These are phyloP conservation scores for Anoplopoma fimbria DNA, from an alignment of 2,113 vertebrate genomes.

Conservation along the genomic window DNA sequence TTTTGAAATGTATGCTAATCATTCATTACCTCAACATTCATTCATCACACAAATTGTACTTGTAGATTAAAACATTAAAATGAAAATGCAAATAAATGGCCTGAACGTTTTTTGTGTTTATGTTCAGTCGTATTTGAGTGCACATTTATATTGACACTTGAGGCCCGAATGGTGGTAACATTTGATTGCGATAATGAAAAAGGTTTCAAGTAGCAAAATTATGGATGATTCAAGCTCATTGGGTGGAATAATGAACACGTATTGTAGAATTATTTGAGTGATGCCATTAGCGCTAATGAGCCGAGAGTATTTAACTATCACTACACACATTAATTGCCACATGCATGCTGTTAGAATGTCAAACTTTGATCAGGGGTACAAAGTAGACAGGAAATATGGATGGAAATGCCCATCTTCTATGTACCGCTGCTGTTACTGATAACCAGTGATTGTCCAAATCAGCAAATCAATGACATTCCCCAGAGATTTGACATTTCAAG, in stretches of 20 bases:
- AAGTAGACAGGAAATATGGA: neutral
- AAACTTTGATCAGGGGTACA: neutral
- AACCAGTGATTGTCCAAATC: constrained; percentile 53
- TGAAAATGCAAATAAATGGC: neutral
- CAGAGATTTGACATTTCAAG: constrained; percentile 65
- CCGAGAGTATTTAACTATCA: too few relatives aligned
- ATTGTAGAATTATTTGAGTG: neutral
- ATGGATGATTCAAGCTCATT: neutral
- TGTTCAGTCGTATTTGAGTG: neutral
- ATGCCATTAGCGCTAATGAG: too few relatives aligned
- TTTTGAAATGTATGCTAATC: neutral
- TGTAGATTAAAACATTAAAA: neutral
- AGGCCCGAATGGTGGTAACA: too few relatives aligned
- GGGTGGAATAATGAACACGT: neutral
- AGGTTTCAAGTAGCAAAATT: neutral
- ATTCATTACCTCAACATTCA: neutral
- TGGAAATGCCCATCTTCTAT: constrained; percentile 46
- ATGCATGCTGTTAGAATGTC: neutral
- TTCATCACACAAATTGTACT: neutral
- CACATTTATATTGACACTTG: neutral
- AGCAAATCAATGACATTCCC: constrained; percentile 53
- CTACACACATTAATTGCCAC: neutral
- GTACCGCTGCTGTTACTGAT: constrained; percentile 23
- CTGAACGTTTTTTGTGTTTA: neutral
- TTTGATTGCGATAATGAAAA: neutral